A percentile compares a stretch with the other conserved stretches of the same genome.
These are phyloP conservation scores for Catalaphyllia jardinei DNA, from an alignment of 64 coral and sea anemone species.

Conservation along the genomic window DNA sequence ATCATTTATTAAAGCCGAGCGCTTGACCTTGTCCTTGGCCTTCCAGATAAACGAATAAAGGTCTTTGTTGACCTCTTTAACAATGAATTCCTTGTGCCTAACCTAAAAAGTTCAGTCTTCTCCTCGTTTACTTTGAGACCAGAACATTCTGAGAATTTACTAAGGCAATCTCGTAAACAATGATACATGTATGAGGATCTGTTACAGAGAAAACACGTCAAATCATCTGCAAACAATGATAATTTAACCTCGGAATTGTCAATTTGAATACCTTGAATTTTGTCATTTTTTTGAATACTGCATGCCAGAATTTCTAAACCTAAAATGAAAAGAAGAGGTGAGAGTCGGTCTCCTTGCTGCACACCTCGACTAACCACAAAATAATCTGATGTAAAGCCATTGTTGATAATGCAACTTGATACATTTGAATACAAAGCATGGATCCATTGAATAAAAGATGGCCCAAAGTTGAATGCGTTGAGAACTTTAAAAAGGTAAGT, in stretches of 20 bases:
- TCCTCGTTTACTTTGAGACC: no score
- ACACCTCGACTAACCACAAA: slow-evolving; percentile 25
- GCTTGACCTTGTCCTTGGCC: no score
- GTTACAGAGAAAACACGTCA: background rate
- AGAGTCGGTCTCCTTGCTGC: slow-evolving; percentile 32
- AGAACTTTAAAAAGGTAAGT: no score
- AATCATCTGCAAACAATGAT: background rate
- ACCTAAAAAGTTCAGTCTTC: no score
- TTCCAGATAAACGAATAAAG: background rate
- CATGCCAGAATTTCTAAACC: background rate
- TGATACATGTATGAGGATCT: background rate
- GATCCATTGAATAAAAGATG: slow-evolving; percentile 22
- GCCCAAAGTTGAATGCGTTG: background rate
- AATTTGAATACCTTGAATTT: no score
- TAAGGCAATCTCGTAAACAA: background rate
- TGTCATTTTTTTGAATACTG: no score
- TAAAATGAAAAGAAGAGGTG: slow-evolving; percentile 44
- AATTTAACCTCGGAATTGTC: no score
- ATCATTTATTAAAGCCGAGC: no score
- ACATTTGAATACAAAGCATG: slow-evolving; percentile 9
- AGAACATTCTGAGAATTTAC: no score
- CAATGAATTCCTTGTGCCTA: background rate
- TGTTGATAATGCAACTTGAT: slow-evolving; percentile 34
- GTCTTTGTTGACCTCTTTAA: background rate
- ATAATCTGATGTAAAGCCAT: background rate